Base-by-base conservation (phyloP, 2,113 vertebrate genomes). In the Plectropomus leopardus region DNA sequence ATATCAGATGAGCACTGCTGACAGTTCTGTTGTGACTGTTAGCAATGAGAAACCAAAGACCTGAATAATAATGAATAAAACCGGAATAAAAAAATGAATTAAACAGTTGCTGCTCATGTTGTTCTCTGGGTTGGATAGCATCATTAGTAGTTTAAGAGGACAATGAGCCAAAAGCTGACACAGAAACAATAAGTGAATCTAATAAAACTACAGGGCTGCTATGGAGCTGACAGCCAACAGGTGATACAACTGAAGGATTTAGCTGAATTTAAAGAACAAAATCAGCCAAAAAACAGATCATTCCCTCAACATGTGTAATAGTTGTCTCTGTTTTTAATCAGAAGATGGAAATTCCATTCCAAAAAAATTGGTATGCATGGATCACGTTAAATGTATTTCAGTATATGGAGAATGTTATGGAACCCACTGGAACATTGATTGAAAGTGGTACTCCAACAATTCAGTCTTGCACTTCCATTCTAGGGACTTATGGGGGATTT, bases 1-100 rank as follows among this genome's bases (percentile, higher is more conserved):
- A 72, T 76, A 77, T 86, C 84, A 87, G 72, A 85, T 69, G 81
- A 84, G 77, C 58, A 11, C 24, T 34, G 30, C 32, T 54, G 82
- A 76, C 71, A 75, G 30, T 67, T 76, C 44, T 69, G 75, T 76
- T 85, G 78, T 70, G 78, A 84, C 59, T 73, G 59, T 68, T 67
- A 17, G 68, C 36, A 30, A 76, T 21, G 55, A 77, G 24, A 77
- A 78, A 76, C 55, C 24, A 69, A 80, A 80, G 51, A 45, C 66
- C 24, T n/a, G 48, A 60, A 68, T 32, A 58, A 42, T 60, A 69
- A 76, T 82, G 55, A 86, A 71, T 71, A 50, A 23, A 66, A 64
- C 44, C 3, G 2, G 55, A 72, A 70, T 66, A 19, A 40, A 34
- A 34, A n/a, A 53, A 45, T 58, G 24, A 82, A 36, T 71, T 28